Evolutionary conservation across 2,113 vertebrate species (phyloP).

Genomic region (Aythya baeri): DNA sequence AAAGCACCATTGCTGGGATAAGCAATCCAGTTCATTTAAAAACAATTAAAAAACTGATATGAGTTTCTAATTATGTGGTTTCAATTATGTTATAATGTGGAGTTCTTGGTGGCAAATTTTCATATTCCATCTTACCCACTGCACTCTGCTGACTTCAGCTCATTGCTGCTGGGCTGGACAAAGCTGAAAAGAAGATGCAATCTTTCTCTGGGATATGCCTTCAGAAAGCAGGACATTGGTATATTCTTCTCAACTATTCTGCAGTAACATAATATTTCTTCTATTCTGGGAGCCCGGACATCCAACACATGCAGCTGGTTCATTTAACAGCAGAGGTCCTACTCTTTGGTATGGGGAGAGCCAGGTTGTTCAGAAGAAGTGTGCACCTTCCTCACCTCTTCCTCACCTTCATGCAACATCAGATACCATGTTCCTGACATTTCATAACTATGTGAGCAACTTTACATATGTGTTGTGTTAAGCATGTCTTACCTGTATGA

Average conservation of each 20-base stretch:
- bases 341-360: neutral
- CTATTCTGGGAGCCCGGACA: neutral
- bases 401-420: neutral
- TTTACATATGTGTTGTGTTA: neutral
- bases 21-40: neutral
- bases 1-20: neutral
- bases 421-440: neutral
- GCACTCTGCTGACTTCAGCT: neutral
- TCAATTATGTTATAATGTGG: neutral
- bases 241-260: neutral
- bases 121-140: neutral
- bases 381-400: neutral
- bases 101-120: neutral
- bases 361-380: neutral
- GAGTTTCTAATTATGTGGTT: neutral
- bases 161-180: rapidly evolving
- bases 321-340: neutral
- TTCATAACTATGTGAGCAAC: neutral
- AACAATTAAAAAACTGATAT: neutral
- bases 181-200: neutral
- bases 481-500: neutral
- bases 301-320: neutral
- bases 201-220: neutral
- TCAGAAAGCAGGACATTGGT: neutral
- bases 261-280: neutral